Evolutionary conservation across 2,797 vertebrate genomes (phyloP), one percentile per base, ranked within the genome.

Genomic region (Chiloscyllium punctatum): DNA sequence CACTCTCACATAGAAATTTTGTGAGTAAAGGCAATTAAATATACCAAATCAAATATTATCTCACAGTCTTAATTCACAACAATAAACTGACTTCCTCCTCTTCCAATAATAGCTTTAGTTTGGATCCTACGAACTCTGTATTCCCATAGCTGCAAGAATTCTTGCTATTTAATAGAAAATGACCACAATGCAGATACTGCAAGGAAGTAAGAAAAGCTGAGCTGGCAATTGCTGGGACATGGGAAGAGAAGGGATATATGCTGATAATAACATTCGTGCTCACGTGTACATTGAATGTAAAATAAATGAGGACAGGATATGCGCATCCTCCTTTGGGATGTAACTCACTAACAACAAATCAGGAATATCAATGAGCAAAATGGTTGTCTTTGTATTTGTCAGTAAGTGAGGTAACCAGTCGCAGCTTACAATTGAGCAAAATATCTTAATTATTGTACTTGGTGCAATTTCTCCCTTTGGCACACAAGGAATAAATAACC

Each of bases 181-280:
- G 21, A 68, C n/a, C 62, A 68, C n/a, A 23, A 37, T 92, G 66
- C 90, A 69, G 62, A 25, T 69, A 13, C 66, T 92, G 4, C 66
- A 42, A 23, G 66, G 37, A 42, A 69, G n/a, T 91, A 69, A 69
- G 66, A 42, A 37, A 92, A 92, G 90, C 90, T 92, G 90, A 92
- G 62, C 90, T 92, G 90, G 66, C 90, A 92, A 3, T 23, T 69
- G n/a, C 91, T 94, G 74, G 25, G 37, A 15, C 42, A 51, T 84
- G 71, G 71, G 68, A 77, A 18, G 16, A 53, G 71, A 53, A 15
- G 51, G 16, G 92, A 48, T 57, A 16, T 91, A 53, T 66, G 53
- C 25, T 51, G 48, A 27, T 33, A 42, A 5, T 72, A 15, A 74
- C 30, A 77, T 95, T 57, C 53, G 15, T 62, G 57, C 94, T 72